Conservation (phyloP, 2,888 invertebrate species). For the Diplolepis rosae region DNA sequence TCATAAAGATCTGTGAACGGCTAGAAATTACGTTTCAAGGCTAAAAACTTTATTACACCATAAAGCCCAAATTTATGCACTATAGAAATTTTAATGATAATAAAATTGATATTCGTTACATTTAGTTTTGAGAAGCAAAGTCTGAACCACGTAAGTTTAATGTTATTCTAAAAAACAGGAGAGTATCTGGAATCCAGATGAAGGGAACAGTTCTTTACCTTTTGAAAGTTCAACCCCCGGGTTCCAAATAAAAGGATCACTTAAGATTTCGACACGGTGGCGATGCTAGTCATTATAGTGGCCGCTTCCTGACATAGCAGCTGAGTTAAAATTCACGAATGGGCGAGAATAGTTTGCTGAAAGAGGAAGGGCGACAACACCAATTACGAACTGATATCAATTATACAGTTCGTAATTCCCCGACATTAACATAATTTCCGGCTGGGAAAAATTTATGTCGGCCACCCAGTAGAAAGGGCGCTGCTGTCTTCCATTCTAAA, state of each 20-base stretch:
- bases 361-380: slow-evolving; percentile 28
- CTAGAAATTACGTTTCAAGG: no score
- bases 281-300: slow-evolving; percentile 3
- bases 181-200: background rate
- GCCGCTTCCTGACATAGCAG: slow-evolving; percentile 22
- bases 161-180: background rate
- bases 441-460: slow-evolving; percentile 64
- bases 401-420: slow-evolving; percentile 68
- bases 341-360: slow-evolving; percentile 38
- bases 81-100: no score
- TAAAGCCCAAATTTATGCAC: no score
- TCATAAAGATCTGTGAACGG: no score
- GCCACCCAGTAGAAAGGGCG: slow-evolving; percentile 65
- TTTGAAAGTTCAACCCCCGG: background rate
- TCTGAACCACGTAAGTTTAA: background rate
- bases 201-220: background rate
- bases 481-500: slow-evolving; percentile 34
- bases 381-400: slow-evolving; percentile 57
- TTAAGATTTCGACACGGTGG: slow-evolving; percentile 24
- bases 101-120: background rate
- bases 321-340: slow-evolving; percentile 35
- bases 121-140: background rate
- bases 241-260: slow-evolving; percentile 15
- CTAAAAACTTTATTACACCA: no score
- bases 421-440: slow-evolving; percentile 69